These are phyloP conservation scores for Meloidogyne exigua DNA, from an alignment of 1,140 invertebrate species.

Conservation along the genomic window DNA sequence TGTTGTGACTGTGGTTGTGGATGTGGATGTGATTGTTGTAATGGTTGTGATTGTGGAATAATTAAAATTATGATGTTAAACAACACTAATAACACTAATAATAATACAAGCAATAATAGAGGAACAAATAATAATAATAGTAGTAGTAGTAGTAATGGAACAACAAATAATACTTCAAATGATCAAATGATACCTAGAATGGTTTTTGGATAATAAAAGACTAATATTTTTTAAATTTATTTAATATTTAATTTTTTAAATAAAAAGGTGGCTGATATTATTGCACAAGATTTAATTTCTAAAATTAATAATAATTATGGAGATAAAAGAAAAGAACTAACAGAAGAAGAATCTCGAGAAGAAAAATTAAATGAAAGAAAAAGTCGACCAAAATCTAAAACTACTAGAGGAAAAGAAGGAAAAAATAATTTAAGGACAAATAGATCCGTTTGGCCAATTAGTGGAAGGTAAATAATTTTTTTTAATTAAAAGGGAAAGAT, in stretches of 20 bases:
- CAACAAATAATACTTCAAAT: neutral
- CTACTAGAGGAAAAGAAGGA: neutral
- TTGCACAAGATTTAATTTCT: conserved; percentile 4
- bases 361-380: neutral
- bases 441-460: conserved; percentile 3
- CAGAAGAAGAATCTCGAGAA: neutral
- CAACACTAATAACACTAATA: neutral
- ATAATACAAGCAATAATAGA: neutral
- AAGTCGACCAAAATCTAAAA: neutral
- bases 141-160: neutral
- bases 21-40: neutral
- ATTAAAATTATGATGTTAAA: neutral
- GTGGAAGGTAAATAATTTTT: neutral
- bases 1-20: conserved; percentile 1
- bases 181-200: neutral
- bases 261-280: conserved; percentile 3
- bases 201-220: neutral
- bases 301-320: conserved; percentile 9
- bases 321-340: too few species aligned
- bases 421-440: neutral
- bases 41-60: conserved; percentile 7
- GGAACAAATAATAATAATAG: neutral
- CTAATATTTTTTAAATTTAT: neutral
- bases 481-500: too few species aligned
- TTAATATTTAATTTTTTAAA: neutral